Evolutionary conservation across 2,113 vertebrate genomes (phyloP), one percentile per base, ranked within the genome.

Genomic region (Gnathonemus longibarbis): DNA sequence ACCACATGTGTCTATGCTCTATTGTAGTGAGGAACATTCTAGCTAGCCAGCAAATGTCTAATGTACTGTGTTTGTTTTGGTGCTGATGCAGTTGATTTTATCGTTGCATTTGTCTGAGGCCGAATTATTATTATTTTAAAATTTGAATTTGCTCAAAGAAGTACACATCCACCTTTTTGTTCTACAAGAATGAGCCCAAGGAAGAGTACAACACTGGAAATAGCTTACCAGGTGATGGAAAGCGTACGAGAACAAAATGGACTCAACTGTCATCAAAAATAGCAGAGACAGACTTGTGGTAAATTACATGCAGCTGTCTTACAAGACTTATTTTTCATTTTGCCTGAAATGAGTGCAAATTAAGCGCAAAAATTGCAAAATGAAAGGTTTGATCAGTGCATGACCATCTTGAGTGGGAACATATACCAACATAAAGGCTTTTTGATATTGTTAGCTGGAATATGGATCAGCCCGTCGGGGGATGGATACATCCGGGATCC

Each of bases 351-450:
- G n/a, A 27, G 42, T 86, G 84, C 46, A 86, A 85, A 85, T 85
- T 49, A 27, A 27, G 24, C 50, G 3, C 31, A 52, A 17, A 53
- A 70, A 49, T 11, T 87, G 48, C 27, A 3, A 31, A 52, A 87
- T 46, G 39, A 24, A 84, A 21, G 27, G 24, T 35, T 53, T 87
- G 50, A 84, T 84, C 83, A 48, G 21, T 84, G 45, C 42, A 45
- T 48, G 45, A 84, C 49, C n/a, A 87, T 87, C 84, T 87, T 31
- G 49, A 87, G 85, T 87, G 85, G 10, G 27, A 87, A 39, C 49
- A 88, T 45, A 56, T 27, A 45, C 6, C 58, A 17, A 45, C 49
- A 42, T 58, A 62, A 62, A n/a, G 21, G 87, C 35, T 62, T 45
- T 21, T 88, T 88, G 31, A 42, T 21, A 62, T 13, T 9, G 9